phyloP scores from a whole-genome alignment of 2,113 vertebrate species.

The Coregonus clupeaformis region DNA sequence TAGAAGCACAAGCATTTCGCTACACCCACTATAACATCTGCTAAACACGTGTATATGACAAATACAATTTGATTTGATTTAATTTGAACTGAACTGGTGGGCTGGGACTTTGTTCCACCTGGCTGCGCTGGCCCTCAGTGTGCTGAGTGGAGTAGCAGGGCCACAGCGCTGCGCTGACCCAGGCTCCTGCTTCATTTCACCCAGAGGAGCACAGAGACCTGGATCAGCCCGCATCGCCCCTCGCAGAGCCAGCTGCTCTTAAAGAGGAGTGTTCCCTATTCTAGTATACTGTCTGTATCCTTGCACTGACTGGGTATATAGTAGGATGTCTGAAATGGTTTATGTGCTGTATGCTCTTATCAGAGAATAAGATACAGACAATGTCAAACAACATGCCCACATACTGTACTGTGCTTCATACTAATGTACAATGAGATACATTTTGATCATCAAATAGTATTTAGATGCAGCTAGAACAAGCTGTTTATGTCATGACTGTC shows the following conservation, averaged over 20 bases:
- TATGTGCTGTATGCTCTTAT: background rate
- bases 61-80: too few species aligned
- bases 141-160: constrained; percentile 49
- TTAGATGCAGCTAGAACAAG: background rate
- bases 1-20: too few species aligned
- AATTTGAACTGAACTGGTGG: constrained; percentile 46
- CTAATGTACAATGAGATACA: too few species aligned
- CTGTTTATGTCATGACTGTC: too few species aligned
- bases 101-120: constrained; percentile 55
- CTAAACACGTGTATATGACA: too few species aligned
- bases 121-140: constrained; percentile 57
- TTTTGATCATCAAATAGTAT: background rate
- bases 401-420: background rate
- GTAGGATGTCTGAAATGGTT: background rate
- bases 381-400: background rate
- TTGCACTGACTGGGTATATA: background rate
- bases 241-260: background rate
- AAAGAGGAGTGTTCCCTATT: background rate
- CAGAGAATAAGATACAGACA: background rate
- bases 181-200: constrained; percentile 43
- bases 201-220: constrained; percentile 46
- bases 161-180: background rate
- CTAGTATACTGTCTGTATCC: background rate
- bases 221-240: background rate
- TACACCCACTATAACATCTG: too few species aligned